These are phyloP conservation scores for Sternarchorhynchus goeldii DNA, from an alignment of 2,797 vertebrate species.

Conservation along the genomic window DNA sequence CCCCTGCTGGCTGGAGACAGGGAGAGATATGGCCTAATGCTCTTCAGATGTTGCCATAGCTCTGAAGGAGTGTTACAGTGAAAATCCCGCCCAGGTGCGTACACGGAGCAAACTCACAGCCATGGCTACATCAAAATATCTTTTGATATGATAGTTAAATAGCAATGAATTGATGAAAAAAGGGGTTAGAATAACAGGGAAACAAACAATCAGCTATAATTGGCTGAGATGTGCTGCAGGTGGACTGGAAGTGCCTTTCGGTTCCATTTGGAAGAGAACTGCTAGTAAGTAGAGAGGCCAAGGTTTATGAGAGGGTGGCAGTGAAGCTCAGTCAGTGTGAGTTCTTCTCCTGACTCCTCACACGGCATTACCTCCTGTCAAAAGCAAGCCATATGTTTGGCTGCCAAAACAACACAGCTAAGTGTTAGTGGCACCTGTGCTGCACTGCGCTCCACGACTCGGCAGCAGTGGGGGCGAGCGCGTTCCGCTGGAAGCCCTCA, in stretches of 20 bases:
- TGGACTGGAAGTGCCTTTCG: not conserved
- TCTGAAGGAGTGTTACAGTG: conserved; percentile 1
- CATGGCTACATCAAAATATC: conserved; percentile 15
- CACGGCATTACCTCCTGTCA: not conserved
- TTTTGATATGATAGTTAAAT: conserved; percentile 31
- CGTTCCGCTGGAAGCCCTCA: conserved; percentile 49
- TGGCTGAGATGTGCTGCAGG: conserved; percentile 10
- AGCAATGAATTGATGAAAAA: conserved; percentile 3
- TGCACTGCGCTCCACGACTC: conserved; percentile 25
- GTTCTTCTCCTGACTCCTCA: not conserved
- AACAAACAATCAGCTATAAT: conserved; percentile 16
- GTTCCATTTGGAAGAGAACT: conserved; percentile 5
- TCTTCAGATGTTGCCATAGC: conserved; percentile 1
- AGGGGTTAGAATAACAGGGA: not conserved
- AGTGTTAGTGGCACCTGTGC: conserved; percentile 52
- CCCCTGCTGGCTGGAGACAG: no score
- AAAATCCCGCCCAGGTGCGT: conserved; percentile 13
- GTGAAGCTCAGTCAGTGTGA: not conserved
- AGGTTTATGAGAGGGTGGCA: not conserved
- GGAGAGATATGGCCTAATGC: no score
- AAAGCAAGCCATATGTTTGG: not conserved
- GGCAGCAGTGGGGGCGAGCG: conserved; percentile 51
- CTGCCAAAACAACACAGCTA: conserved; percentile 41
- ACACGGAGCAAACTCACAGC: not conserved
- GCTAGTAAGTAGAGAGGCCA: not conserved